Base-by-base conservation (phyloP, 1,140 invertebrate species). In the Habropoda laboriosa region DNA sequence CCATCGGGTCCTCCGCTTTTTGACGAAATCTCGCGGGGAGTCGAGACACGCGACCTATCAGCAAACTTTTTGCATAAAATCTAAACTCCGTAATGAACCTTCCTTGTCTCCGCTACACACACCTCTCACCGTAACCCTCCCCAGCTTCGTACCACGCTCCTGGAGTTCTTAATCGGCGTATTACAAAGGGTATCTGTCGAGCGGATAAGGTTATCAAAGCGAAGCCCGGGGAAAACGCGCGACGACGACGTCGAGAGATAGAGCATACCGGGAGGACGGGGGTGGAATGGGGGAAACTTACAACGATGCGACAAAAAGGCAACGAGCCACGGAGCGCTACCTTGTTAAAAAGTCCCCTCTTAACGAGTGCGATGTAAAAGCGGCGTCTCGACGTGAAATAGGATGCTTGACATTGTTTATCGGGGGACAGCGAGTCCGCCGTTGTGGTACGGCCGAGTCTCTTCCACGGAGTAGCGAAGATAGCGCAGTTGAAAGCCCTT, bases 371-470 rank as follows among this genome's bases (percentile, higher is more conserved):
- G 45, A 67, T 80, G 76, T 77, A 77, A 86, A 74, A 74, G 63
- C 71, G 16, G 45, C 61, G 60, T 70, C 55, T 78, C 83, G 32
- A 77, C 67, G 66, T 75, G 57, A 51, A 76, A 73, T 58, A 75
- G 63, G 72, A 86, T 77, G 83, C 77, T 77, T 80, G 80, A 86
- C 80, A 86, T 86, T 86, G 85, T 86, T 86, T 86, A 86, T 83
- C 81, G 72, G 49, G 53, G 58, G 58, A 71, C 49, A 78, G 68
- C 61, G 45, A 79, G 66, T 73, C 42, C 58, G 61, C n/a, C 51
- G 68, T 64, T 66, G 45, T 30, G 47, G 63, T 53, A 30, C 30
- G 38, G n/a, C 16, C 42, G 78, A 42, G 72, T 47, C 71, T 73
- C 53, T 55, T 72, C 70, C 68, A 64, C 67, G 57, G 35, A 81